Percentiles rank a stretch among this genome's conserved stretches.
Evolutionary conservation across 2,888 invertebrate genomes (phyloP).

Genomic region (Acanthosepion esculentum): DNA sequence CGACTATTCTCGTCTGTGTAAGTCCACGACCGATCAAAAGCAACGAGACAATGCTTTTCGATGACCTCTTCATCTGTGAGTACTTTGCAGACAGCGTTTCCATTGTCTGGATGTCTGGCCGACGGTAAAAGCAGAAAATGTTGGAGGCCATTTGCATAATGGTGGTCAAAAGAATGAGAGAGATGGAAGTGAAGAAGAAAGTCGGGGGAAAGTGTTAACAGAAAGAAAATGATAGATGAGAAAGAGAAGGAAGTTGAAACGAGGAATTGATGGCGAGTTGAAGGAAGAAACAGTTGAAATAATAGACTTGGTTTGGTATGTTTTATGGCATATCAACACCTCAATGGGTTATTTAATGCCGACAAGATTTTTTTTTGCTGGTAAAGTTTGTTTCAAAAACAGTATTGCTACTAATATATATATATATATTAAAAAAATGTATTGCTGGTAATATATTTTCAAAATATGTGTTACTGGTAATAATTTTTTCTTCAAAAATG

Average conservation of each 20-base stretch:
- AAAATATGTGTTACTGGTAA: too few relatives aligned
- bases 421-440: too few relatives aligned
- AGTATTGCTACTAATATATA: too few relatives aligned
- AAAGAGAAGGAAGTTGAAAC: background rate
- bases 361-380: too few relatives aligned
- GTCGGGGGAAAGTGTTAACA: accelerated
- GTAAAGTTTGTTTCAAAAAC: too few relatives aligned
- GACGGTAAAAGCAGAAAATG: background rate
- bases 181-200: background rate
- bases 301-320: too few relatives aligned
- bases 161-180: background rate
- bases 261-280: too few relatives aligned
- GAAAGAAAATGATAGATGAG: background rate
- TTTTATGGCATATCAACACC: too few relatives aligned
- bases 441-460: too few relatives aligned
- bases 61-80: background rate
- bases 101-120: background rate
- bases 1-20: background rate
- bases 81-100: background rate
- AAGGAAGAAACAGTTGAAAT: too few relatives aligned
- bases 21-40: background rate
- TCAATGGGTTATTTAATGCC: too few relatives aligned
- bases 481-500: too few relatives aligned
- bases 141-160: background rate
- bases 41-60: background rate